Evolutionary conservation across 2,113 vertebrate species (phyloP).

Genomic region (Poecilia latipinna): DNA sequence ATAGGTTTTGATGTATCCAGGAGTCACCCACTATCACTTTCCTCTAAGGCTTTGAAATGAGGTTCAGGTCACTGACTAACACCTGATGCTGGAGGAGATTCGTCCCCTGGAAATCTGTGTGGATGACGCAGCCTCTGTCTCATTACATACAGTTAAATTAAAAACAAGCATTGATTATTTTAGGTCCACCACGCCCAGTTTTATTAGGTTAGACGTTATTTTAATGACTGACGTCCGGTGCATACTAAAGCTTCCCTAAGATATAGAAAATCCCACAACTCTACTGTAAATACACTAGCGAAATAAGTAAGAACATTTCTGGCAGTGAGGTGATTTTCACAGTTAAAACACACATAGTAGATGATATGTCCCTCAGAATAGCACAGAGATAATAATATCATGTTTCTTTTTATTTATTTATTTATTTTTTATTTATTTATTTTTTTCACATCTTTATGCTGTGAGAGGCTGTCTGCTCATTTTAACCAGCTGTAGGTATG

Average conservation of each 20-base stretch:
- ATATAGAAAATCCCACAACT: background rate
- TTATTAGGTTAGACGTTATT: constrained; percentile 31
- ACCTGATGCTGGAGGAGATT: constrained; percentile 72
- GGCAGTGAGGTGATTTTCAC: background rate
- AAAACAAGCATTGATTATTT: constrained; percentile 5
- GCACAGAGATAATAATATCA: too few species aligned
- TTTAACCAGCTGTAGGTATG: constrained; percentile 38
- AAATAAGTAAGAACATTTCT: constrained; percentile 2
- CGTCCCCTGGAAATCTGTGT: constrained; percentile 30
- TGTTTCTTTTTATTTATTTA: background rate
- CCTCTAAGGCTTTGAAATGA: constrained; percentile 37
- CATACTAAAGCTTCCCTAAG: background rate
- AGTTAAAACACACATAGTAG: constrained; percentile 5
- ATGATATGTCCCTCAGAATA: background rate
- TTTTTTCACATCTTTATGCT: constrained; percentile 42
- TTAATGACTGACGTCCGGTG: constrained; percentile 4
- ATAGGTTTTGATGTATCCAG: constrained; percentile 19
- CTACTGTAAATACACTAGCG: background rate
- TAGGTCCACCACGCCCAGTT: constrained; percentile 56
- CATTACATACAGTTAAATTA: constrained; percentile 25
- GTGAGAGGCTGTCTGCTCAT: constrained; percentile 30
- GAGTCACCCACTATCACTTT: constrained; percentile 26
- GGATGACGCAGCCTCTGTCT: constrained; percentile 52
- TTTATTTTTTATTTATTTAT: background rate
- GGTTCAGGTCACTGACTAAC: constrained; percentile 70